Base-by-base conservation (phyloP, 2,888 invertebrate genomes). In the Ceramica pisi region DNA sequence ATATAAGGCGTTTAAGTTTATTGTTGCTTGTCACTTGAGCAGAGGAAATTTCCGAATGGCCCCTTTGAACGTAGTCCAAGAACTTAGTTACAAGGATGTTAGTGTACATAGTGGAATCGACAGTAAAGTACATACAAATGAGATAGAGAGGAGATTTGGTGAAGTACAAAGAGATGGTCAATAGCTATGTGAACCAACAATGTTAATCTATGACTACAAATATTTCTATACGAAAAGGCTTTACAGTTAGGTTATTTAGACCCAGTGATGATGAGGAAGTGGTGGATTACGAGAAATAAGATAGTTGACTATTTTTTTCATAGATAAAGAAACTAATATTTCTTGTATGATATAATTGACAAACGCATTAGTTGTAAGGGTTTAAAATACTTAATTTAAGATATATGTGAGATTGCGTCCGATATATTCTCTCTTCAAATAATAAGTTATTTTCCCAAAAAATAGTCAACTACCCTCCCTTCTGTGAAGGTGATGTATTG, bases 91-190 rank as follows among this genome's bases (percentile, higher is more conserved):
- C 48, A 72, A 44, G 7, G 19, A 44, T 55, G 26, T 59, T 38
- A 73, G 19, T 26, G 7, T 53, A 55, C 21, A 41, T 26, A 0
- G 57, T 46, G 41, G 46, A 38, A 53, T 44, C 14, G 19, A 26
- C 35, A 59, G 26, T 59, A 46, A 38, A 72, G 19, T 66, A 72
- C 38, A 73, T 62, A 75, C 26, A 75, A 31, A 66, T 57, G 19
- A 65, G 44, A 21, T 35, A 64, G 10, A 63, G 5, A 50, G n/a
- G n/a, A 56, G 14, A 56, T 44, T n/a, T 0, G 8, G 8, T n/a
- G 10, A 31, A 69, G 23, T 51, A 35, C 38, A 51, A 60, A 31
- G 4, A 9, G 16, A 2, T 35, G 14, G 21, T 16, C 38, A 8
- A 26, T 41, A n/a, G 21, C 26, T 50, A 50, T 14, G 56, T 26